Base-by-base conservation (phyloP, 2,797 vertebrate species). In the Sphaeramia orbicularis region DNA sequence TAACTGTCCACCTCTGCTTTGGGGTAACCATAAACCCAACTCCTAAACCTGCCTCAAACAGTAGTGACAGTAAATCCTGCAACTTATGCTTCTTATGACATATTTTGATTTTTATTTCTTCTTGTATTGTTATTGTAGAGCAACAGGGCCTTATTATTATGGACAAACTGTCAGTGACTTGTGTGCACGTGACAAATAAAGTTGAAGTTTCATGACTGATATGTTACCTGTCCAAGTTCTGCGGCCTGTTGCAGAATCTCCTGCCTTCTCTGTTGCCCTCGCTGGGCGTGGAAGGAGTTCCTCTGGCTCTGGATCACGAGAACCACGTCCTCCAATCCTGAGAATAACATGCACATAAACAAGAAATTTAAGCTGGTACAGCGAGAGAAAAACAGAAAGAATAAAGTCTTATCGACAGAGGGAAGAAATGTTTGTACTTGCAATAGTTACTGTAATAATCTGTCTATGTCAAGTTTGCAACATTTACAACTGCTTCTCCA, bases 301-400 rank as follows among this genome's bases (percentile, higher is more conserved):
- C 91, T 95, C 87, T 98, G 96, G 83, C 96, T 98, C 90, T 97
- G 96, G 89, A 98, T 96, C 78, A 97, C 89, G 71, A 98, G 92
- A 30, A 97, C 89, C 81, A 97, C 89, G 72, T 92, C 89, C 76
- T 90, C 89, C 83, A 96, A 70, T 55, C 93, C 96, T 98, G 91
- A 61, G 18, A 30, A 36, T 30, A 32, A 91, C 85, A 36, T 24
- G 21, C 5, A 24, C 21, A 24, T 5, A 5, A 24, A n/a, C n/a
- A n/a, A n/a, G n/a, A 24, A 2, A 24, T 24, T 24, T 24, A 24
- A 24, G 5, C 21, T 2, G 21, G 21, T 24, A 24, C 21, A 24
- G 21, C 2, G 57, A 50, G 14, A 24, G 0, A 45, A 27, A 18
- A 3, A 9, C 14, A 30, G 41, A 18, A 40, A 8, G 7, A 27